Evolutionary conservation across 2,113 vertebrate genomes (phyloP).

Genomic region (Pitta sordida): DNA sequence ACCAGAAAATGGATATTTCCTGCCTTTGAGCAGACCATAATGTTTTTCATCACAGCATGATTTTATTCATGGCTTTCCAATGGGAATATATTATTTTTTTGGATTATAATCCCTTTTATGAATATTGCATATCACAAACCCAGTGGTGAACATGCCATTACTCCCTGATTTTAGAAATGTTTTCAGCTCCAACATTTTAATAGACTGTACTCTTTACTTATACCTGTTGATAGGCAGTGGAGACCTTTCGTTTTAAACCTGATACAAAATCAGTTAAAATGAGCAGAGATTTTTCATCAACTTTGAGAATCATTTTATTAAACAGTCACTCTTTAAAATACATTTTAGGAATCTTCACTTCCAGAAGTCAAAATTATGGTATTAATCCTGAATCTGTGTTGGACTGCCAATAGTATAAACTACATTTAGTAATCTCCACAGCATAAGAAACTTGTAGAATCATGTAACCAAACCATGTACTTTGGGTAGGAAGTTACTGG

Average conservation of each 20-base stretch:
- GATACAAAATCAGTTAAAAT: neutral
- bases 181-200: neutral
- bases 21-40: neutral
- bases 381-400: neutral
- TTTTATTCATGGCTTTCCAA: neutral
- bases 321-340: neutral
- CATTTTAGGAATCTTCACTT: neutral
- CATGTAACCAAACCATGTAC: neutral
- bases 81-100: neutral
- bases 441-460: neutral
- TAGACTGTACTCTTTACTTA: neutral
- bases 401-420: neutral
- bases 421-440: neutral
- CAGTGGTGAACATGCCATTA: neutral
- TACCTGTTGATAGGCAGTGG: neutral
- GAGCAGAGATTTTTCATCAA: neutral
- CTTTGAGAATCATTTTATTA: neutral
- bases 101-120: neutral
- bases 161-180: neutral
- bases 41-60: neutral
- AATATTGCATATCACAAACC: neutral
- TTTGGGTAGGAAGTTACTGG: neutral
- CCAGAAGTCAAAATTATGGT: neutral
- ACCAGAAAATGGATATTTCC: neutral
- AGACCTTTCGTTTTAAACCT: neutral